These are phyloP conservation scores for Gastracanthus pulcherrimus DNA, from an alignment of 2,888 invertebrate genomes.

Conservation along the genomic window DNA sequence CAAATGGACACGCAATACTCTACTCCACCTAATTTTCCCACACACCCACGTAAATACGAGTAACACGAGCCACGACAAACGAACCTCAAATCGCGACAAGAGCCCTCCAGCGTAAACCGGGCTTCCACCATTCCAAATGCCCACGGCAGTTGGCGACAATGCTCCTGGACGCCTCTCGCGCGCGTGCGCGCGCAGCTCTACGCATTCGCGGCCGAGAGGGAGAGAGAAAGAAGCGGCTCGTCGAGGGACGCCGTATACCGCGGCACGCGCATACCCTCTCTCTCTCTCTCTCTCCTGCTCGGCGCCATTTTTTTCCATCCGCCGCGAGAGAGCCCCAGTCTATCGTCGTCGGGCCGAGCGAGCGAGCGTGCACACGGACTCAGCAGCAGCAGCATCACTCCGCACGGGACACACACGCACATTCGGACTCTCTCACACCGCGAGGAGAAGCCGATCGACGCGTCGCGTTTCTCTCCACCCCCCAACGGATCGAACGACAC, in stretches of 20 bases:
- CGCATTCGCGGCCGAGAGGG: background rate
- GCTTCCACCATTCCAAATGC: background rate
- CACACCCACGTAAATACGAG: too few relatives aligned
- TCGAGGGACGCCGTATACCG: conserved; percentile 15
- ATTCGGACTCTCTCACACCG: too few relatives aligned
- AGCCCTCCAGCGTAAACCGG: too few relatives aligned
- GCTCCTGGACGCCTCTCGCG: too few relatives aligned
- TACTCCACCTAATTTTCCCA: too few relatives aligned
- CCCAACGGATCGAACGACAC: too few relatives aligned
- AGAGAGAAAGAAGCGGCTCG: too few relatives aligned
- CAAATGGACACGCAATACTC: too few relatives aligned
- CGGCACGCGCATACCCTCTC: background rate
- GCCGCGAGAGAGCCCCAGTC: background rate
- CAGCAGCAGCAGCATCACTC: background rate
- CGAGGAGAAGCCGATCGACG: too few relatives aligned
- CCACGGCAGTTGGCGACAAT: background rate
- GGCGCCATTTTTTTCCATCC: background rate
- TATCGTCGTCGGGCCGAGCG: background rate
- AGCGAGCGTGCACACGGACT: background rate
- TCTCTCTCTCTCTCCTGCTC: background rate
- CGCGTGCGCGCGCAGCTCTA: too few relatives aligned
- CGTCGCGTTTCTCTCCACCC: background rate
- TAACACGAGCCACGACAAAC: too few relatives aligned
- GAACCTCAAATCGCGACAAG: too few relatives aligned
- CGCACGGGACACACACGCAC: background rate